A percentile compares a stretch with the other conserved stretches of the same genome.
These are phyloP conservation scores for Sarotherodon lohbergeri DNA, from an alignment of 2,113 vertebrate genomes.

Conservation along the genomic window DNA sequence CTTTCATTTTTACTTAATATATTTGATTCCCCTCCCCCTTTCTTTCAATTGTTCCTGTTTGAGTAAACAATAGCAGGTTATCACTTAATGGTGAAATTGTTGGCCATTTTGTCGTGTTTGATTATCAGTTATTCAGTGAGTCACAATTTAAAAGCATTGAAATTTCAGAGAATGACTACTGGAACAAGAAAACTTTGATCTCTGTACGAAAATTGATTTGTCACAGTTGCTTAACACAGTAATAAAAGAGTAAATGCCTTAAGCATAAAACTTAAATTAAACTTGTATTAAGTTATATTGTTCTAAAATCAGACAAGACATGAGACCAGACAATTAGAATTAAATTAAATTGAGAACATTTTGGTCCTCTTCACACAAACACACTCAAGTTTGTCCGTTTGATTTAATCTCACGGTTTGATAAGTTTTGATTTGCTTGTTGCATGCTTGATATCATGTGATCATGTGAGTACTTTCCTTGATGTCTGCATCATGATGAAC, in stretches of 20 bases:
- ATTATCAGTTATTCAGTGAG: background rate
- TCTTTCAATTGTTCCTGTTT: background rate
- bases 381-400: background rate
- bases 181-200: background rate
- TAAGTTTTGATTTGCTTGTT: background rate
- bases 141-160: background rate
- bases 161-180: background rate
- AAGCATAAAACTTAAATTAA: background rate
- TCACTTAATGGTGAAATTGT: background rate
- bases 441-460: slow-evolving; percentile 30
- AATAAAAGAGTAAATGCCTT: background rate
- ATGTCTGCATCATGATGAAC: background rate
- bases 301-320: background rate
- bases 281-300: background rate
- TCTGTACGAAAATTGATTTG: background rate
- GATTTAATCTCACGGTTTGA: background rate
- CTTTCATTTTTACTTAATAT: background rate
- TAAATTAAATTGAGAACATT: background rate
- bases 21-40: background rate
- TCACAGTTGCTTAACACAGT: background rate
- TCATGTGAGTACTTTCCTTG: background rate
- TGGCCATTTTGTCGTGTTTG: background rate
- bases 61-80: background rate
- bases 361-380: background rate
- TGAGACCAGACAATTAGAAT: background rate